Evolutionary conservation across 2,797 vertebrate genomes (phyloP).

Genomic region (Borostomias antarcticus): DNA sequence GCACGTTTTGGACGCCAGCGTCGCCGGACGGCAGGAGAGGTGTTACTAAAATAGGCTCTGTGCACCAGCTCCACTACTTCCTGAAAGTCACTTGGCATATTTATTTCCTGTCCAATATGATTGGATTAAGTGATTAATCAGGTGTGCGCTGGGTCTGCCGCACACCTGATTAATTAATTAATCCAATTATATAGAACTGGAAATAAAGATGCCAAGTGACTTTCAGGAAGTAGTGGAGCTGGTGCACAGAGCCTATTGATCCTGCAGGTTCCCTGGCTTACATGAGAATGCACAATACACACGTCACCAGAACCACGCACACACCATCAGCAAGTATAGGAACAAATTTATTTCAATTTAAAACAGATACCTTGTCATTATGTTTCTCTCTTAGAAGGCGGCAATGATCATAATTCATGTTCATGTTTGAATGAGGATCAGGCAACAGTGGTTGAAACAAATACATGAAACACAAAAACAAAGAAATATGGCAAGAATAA

Average conservation of each 20-base stretch:
- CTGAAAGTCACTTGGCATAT: too few species aligned
- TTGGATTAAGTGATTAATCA: too few species aligned
- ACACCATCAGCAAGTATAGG: constrained; percentile 85
- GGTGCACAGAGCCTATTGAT: not conserved
- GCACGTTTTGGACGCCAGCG: not conserved
- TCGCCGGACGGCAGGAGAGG: not conserved
- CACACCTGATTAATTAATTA: too few species aligned
- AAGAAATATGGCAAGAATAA: constrained; percentile 80
- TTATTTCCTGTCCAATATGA: too few species aligned
- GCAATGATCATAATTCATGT: constrained; percentile 94
- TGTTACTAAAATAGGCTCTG: too few species aligned
- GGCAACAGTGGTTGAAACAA: constrained; percentile 88
- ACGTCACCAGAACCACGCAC: constrained; percentile 12
- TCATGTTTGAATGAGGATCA: constrained; percentile 89
- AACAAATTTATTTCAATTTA: constrained; percentile 99
- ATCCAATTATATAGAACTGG: too few species aligned
- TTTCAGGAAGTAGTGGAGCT: not conserved
- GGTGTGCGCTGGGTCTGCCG: too few species aligned
- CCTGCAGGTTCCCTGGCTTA: not conserved
- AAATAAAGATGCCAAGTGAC: too few species aligned
- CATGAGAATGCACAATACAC: too few species aligned
- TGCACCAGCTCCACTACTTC: too few species aligned
- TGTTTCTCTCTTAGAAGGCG: constrained; percentile 94
- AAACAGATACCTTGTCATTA: constrained; percentile 93
- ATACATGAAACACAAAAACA: constrained; percentile 82